Evolutionary conservation across 2,888 invertebrate species (phyloP), one percentile per base, ranked within the genome.

Genomic region (Baccha elongata): DNA sequence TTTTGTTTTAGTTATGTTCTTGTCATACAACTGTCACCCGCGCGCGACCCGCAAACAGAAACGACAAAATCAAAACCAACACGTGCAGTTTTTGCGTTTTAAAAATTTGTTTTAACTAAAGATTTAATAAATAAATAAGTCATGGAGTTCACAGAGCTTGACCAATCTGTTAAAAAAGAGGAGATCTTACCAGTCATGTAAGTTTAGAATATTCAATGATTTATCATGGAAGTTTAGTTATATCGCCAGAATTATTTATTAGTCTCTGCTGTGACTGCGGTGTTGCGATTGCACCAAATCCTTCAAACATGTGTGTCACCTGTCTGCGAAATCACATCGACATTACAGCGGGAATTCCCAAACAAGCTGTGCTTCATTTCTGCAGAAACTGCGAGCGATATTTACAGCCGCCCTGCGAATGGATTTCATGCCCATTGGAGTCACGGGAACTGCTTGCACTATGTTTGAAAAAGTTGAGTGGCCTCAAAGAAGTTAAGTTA

Each of bases 221-320:
- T 32, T 4, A 32, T 7, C 8, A 23, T 23, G 23, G 5, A 23
- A 23, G n/a, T n/a, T n/a, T n/a, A n/a, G n/a, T n/a, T n/a, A n/a
- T 5, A 23, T 23, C n/a, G 13, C 2, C n/a, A 42, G 3, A 13
- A 37, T 21, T 5, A 17, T 17, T 8, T 40, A 46, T 13, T 10
- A 83, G 83, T 8, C 92, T 97, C 87, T 99, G 99, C 89, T 99
- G 99, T 88, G 95, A 98, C 90, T 99, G 99, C 92, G 99, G 98
- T 10, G 93, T 94, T 11, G 92, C 94, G 17, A 99, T 99, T 72
- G 96, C 97, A 87, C 96, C 99, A 29, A 99, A 99, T 92, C 96
- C 98, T 1, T 95, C 98, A 0, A 99, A 99, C 91, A 99, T 98
- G 97, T 99, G 99, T 91, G 96, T 98, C 0, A 96, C 95, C 17